Base-by-base conservation (phyloP, 2,797 vertebrate species). In the Sus cebifrons region DNA sequence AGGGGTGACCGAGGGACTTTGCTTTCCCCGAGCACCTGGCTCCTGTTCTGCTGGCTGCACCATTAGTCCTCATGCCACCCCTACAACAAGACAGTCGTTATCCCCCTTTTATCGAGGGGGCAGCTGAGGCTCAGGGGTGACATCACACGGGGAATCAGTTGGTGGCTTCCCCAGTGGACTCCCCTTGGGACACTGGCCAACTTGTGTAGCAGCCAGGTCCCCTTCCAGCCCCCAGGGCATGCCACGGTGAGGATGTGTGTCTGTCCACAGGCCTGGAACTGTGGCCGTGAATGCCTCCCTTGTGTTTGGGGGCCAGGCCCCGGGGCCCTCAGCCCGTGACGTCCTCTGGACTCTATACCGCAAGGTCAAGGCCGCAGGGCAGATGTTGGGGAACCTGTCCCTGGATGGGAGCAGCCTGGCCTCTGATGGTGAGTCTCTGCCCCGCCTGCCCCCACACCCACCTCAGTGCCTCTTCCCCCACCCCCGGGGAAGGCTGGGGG, bases 281-380 rank as follows among this genome's bases (percentile, higher is more conserved):
- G n/a, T 86, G 74, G 29, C 92, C 14, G 89, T 94, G 44, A 73
- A 56, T 1, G 67, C 89, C 56, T 52, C 62, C 6, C 79, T 97
- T 36, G 20, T 85, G 23, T 97, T 97, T 78, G 83, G 85, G 78
- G 77, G 56, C 71, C 21, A 0, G 2, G 25, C 21, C 40, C 56
- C 15, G 0, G 54, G 25, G 56, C 94, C 95, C 56, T 89, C 92
- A 15, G 36, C 68, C 56, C 12, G 25, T 27, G 83, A 97, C 8
- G 58, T 90, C 25, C 96, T 97, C 83, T 96, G 95, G 90, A 77
- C 78, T 62, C 82, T 97, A 70, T 29, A 96, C 79, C 52, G 7
- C 18, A 56, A 82, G n/a, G 64, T 94, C 25, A 85, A 93, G 86
- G 64, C 49, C 9, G 21, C 86, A 17, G 18, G 71, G n/a, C 89